phyloP scores from a whole-genome alignment of 2,888 invertebrate species.

The Drosophila mercatorum region DNA sequence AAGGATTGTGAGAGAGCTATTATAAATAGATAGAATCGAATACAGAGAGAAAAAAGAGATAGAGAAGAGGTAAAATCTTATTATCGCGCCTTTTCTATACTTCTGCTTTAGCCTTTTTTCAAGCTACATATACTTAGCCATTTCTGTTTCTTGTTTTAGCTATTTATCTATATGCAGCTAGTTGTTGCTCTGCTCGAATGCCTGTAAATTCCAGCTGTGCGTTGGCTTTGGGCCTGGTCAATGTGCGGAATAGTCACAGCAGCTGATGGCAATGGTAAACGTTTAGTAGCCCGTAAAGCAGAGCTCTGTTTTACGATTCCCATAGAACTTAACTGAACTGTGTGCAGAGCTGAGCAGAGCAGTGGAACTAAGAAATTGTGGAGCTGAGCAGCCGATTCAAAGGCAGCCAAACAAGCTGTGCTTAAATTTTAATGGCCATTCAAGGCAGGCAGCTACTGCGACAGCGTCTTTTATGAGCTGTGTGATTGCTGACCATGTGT shows the following conservation, averaged over 20 bases:
- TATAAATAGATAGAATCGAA: not conserved
- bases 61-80: too few relatives aligned
- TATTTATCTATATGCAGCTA: not conserved
- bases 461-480: slow-evolving; percentile 74
- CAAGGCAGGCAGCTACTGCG: slow-evolving; percentile 53
- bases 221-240: slow-evolving; percentile 37
- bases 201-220: slow-evolving; percentile 3
- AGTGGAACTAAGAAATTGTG: slow-evolving; percentile 3
- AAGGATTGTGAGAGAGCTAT: not conserved
- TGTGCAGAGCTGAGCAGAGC: not conserved
- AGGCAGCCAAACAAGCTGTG: slow-evolving; percentile 56
- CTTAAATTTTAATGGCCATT: slow-evolving; percentile 77
- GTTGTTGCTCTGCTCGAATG: not conserved
- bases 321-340: slow-evolving; percentile 12
- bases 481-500: slow-evolving; percentile 63
- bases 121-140: not conserved
- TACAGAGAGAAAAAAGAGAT: not conserved
- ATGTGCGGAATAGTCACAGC: slow-evolving; percentile 34
- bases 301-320: slow-evolving; percentile 47
- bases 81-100: too few relatives aligned
- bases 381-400: slow-evolving; percentile 13
- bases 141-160: not conserved
- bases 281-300: slow-evolving; percentile 61
- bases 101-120: not conserved
- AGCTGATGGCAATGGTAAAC: slow-evolving; percentile 56